Evolutionary conservation across 2,888 invertebrate species (phyloP).

Genomic region (Dascillus cervinus): DNA sequence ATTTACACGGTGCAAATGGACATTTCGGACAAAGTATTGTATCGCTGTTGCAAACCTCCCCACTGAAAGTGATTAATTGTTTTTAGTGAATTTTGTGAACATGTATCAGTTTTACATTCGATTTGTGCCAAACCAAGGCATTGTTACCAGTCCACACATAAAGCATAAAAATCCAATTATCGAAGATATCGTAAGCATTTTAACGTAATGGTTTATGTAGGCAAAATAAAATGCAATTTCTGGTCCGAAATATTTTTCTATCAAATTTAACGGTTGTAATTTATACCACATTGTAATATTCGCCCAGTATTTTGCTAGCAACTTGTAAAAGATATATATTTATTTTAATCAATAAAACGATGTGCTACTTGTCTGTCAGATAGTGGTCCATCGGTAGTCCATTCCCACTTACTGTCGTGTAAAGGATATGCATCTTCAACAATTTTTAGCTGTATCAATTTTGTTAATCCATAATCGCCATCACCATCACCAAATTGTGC

Average conservation of each 20-base stretch:
- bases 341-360: background rate
- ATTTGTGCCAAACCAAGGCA: too few relatives aligned
- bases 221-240: conserved; percentile 51
- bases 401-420: conserved; percentile 34
- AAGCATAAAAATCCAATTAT: conserved; percentile 42
- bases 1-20: background rate
- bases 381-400: conserved; percentile 28
- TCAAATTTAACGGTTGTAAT: conserved; percentile 52
- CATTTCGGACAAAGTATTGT: background rate
- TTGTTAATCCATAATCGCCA: conserved; percentile 28
- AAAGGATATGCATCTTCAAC: conserved; percentile 33
- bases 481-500: conserved; percentile 25
- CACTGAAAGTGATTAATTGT: background rate
- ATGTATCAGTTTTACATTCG: background rate
- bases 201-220: conserved; percentile 49
- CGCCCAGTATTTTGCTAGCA: conserved; percentile 54
- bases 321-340: conserved; percentile 31
- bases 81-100: background rate
- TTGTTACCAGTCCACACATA: too few relatives aligned
- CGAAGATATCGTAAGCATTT: conserved; percentile 44
- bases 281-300: conserved; percentile 47
- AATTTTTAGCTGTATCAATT: conserved; percentile 25
- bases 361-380: conserved; percentile 37
- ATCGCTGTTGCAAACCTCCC: background rate
- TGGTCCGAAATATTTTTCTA: conserved; percentile 50